Evolutionary conservation across 23 tunicate species (phyloP).

Genomic region (Halocynthia aurantium): DNA sequence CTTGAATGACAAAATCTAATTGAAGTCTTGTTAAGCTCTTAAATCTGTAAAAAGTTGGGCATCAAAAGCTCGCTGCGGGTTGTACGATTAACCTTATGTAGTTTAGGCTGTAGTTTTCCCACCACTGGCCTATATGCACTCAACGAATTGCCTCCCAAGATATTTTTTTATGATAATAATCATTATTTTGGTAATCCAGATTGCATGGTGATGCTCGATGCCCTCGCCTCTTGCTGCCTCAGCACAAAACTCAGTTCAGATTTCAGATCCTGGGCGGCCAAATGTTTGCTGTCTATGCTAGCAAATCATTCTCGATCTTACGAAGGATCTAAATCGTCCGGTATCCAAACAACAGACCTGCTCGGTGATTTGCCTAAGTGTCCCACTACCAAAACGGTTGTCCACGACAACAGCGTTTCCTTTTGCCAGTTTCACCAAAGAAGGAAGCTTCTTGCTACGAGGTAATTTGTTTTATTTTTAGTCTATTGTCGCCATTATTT

Average conservation of each 20-base stretch:
- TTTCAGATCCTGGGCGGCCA: slow-evolving; percentile 62
- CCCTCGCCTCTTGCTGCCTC: slow-evolving; percentile 76
- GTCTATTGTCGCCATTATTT: neutral
- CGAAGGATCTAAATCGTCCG: neutral
- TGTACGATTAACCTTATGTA: no score
- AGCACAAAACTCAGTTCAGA: slow-evolving; percentile 32
- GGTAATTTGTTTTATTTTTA: slow-evolving; percentile 25
- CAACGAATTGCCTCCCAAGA: no score
- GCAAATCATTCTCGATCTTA: slow-evolving; percentile 23
- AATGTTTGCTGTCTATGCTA: slow-evolving; percentile 40
- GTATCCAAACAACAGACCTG: slow-evolving; percentile 1
- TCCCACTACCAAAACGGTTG: slow-evolving; percentile 30
- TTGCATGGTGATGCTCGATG: slow-evolving; percentile 46
- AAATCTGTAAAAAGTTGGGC: no score
- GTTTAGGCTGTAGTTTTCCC: no score
- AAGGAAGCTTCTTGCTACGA: slow-evolving; percentile 46
- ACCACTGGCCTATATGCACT: no score
- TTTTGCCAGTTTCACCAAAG: slow-evolving; percentile 37
- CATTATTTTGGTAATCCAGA: slow-evolving; percentile 22
- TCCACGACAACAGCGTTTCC: slow-evolving; percentile 44
- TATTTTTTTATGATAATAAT: neutral
- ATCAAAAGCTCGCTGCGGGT: no score
- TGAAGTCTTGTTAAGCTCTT: no score
- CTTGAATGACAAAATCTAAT: no score
- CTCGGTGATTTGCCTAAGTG: slow-evolving; percentile 32